Conservation (phyloP, 1,140 invertebrate genomes). For the Diorhabda elongata region DNA sequence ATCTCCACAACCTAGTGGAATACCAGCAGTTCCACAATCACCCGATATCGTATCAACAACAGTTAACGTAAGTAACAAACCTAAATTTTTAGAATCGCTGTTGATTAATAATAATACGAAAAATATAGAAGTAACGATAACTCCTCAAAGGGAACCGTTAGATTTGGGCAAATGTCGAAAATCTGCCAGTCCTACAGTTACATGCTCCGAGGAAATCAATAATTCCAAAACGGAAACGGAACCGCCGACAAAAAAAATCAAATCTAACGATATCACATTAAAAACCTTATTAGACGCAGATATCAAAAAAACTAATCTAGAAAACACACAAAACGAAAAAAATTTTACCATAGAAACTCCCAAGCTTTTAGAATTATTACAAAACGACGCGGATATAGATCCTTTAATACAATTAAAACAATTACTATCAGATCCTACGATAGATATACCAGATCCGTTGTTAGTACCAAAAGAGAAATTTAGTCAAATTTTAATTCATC, state of each 20-base stretch:
- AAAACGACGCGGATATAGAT: constrained; percentile 54
- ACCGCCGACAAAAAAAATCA: constrained; percentile 55
- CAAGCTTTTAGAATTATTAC: constrained; percentile 46
- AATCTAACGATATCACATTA: constrained; percentile 50
- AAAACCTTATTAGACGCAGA: constrained; percentile 46
- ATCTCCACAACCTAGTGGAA: constrained; percentile 62
- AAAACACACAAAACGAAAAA: constrained; percentile 34
- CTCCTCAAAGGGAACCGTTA: constrained; percentile 61
- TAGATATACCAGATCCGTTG: constrained; percentile 74
- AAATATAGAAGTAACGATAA: constrained; percentile 54
- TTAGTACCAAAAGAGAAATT: constrained; percentile 71
- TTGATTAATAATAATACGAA: constrained; percentile 53
- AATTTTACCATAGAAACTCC: constrained; percentile 37
- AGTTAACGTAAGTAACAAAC: constrained; percentile 47
- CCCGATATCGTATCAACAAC: constrained; percentile 53
- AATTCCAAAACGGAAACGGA: constrained; percentile 45
- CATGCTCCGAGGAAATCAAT: constrained; percentile 56
- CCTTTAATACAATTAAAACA: constrained; percentile 68
- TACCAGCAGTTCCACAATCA: constrained; percentile 58
- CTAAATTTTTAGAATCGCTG: constrained; percentile 55
- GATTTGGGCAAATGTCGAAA: constrained; percentile 61
- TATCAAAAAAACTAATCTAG: constrained; percentile 42
- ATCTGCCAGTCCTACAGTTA: constrained; percentile 58
- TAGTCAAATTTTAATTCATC: constrained; percentile 64
- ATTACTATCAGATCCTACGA: constrained; percentile 62